These are phyloP conservation scores for Miltochrista miniata DNA, from an alignment of 2,888 invertebrate species.

Conservation along the genomic window DNA sequence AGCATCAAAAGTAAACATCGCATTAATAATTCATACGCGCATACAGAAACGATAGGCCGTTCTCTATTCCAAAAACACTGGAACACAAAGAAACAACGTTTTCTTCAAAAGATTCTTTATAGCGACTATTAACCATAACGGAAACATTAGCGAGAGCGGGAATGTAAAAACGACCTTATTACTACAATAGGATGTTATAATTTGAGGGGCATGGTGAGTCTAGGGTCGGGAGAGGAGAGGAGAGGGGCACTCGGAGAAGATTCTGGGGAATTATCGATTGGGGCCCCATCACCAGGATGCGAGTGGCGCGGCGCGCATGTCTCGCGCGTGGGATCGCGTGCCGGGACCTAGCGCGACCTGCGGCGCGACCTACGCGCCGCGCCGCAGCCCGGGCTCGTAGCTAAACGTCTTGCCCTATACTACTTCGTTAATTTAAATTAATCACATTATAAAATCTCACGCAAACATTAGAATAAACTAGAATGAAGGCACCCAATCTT, in stretches of 20 bases:
- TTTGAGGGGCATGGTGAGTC: constrained; percentile 67
- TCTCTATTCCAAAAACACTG: constrained; percentile 44
- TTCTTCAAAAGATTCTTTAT: constrained; percentile 67
- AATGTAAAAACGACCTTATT: constrained; percentile 76
- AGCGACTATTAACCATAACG: constrained; percentile 68
- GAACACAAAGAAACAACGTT: constrained; percentile 57
- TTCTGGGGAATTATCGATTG: constrained; percentile 79
- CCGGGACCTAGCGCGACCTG: constrained; percentile 34
- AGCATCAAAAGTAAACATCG: constrained; percentile 29
- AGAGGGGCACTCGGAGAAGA: constrained; percentile 62
- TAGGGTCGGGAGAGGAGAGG: constrained; percentile 65
- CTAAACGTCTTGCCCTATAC: constrained; percentile 14
- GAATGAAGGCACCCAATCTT: constrained; percentile 16
- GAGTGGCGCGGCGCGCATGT: constrained; percentile 65
- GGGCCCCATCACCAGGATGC: constrained; percentile 70
- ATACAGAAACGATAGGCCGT: constrained; percentile 29
- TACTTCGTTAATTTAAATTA: constrained; percentile 32
- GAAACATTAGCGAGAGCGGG: constrained; percentile 61
- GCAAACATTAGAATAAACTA: constrained; percentile 23
- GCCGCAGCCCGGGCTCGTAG: constrained; percentile 16
- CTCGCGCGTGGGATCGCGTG: constrained; percentile 41
- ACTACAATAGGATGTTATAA: constrained; percentile 75
- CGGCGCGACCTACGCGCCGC: constrained; percentile 17
- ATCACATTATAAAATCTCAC: constrained; percentile 34
- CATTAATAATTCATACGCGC: constrained; percentile 32